phyloP scores from a whole-genome alignment of 1,140 invertebrate species.

The Coboldia fuscipes region DNA sequence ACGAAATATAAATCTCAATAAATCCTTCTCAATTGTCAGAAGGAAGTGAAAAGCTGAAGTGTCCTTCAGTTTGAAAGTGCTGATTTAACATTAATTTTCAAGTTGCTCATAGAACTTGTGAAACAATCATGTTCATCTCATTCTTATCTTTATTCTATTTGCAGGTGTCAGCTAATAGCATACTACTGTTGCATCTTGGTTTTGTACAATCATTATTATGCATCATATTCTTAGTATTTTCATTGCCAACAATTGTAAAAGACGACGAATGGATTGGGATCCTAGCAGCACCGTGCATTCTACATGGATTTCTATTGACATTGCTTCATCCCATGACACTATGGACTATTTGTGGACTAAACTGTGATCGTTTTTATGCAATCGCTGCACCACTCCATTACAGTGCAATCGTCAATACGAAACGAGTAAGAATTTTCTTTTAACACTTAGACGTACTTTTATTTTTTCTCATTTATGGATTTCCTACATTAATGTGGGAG shows the following conservation, averaged over 20 bases:
- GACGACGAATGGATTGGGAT: slow-evolving; percentile 9
- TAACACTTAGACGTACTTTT: too few species aligned
- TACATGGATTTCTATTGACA: slow-evolving; percentile 40
- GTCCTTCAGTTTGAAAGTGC: too few species aligned
- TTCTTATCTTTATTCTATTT: slow-evolving; percentile 16
- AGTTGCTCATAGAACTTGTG: too few species aligned
- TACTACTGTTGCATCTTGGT: slow-evolving; percentile 47
- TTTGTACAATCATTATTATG: slow-evolving; percentile 41
- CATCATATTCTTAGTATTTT: slow-evolving; percentile 29
- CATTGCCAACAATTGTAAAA: slow-evolving; percentile 4
- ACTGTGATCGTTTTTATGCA: slow-evolving; percentile 56
- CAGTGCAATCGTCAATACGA: slow-evolving; percentile 41
- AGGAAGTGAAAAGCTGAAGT: too few species aligned
- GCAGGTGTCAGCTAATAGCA: slow-evolving; percentile 40
- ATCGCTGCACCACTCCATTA: slow-evolving; percentile 59
- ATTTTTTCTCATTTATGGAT: too few species aligned
- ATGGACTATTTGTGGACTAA: slow-evolving; percentile 59
- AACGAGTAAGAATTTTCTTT: slow-evolving; percentile 30
- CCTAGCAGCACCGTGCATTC: slow-evolving; percentile 25
- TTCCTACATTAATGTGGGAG: too few species aligned
- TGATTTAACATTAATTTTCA: too few species aligned
- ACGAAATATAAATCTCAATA: too few species aligned
- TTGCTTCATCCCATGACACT: slow-evolving; percentile 48
- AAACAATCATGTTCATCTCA: slow-evolving; percentile 1
- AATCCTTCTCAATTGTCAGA: too few species aligned